phyloP scores from a whole-genome alignment of 2,888 invertebrate species.

The Tenthredo scrophulariae region DNA sequence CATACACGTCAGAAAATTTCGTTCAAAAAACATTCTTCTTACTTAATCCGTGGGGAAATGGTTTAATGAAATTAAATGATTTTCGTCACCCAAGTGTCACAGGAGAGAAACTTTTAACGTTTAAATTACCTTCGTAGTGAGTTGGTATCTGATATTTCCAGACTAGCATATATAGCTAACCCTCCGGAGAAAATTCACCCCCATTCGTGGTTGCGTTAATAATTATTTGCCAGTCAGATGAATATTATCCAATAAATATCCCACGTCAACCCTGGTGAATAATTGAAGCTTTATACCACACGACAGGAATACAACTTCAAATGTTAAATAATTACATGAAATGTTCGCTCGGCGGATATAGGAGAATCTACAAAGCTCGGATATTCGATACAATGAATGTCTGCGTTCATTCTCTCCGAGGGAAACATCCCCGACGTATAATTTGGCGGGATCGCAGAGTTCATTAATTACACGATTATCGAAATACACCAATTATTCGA shows the following conservation, averaged over 20 bases:
- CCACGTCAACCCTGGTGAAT: background rate
- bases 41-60: background rate
- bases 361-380: background rate
- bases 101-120: background rate
- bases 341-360: background rate
- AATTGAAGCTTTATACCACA: background rate
- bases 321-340: conserved; percentile 7
- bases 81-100: background rate
- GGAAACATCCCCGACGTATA: background rate
- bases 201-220: conserved; percentile 21
- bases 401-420: background rate
- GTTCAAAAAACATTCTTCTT: background rate
- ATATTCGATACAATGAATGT: background rate
- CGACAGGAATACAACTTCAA: background rate
- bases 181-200: background rate
- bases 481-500: background rate
- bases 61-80: background rate
- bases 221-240: conserved; percentile 13
- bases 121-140: background rate
- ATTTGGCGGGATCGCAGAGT: background rate
- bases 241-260: background rate
- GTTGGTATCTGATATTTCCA: background rate
- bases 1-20: background rate
- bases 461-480: conserved; percentile 26
- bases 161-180: background rate